Evolutionary conservation across 2,797 vertebrate genomes (phyloP), one percentile per base, ranked within the genome.

Genomic region (Peromyscus eremicus): DNA sequence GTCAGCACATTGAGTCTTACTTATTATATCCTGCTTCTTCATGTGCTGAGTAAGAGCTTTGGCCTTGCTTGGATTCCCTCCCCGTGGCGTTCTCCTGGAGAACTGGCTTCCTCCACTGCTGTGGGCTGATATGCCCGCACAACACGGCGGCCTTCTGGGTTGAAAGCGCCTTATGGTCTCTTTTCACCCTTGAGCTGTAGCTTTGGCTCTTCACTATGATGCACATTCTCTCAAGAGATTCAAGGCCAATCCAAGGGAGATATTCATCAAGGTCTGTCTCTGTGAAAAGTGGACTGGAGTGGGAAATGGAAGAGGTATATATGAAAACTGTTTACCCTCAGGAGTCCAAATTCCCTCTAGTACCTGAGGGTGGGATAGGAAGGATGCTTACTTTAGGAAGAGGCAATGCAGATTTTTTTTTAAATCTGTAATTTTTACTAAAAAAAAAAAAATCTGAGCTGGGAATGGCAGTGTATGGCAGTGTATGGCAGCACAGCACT

Each of bases 1-100:
- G 88, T 96, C 96, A 97, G 95, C 96, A 88, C 8, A 2, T 79
- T 68, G 95, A 89, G 60, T 89, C 92, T 95, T 92, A 46, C 76
- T 87, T 81, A 87, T 87, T 81, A 87, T 71, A 92, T 52, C 93
- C 70, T 0, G 1, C 75, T 95, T 83, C 87, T 70, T 94, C 92
- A 14, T 87, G 92, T 94, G 97, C 97, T 97, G 97, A 98, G 92
- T 97, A 96, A 98, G 95, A 95, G 88, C 49, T 96, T 55, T 90
- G 92, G 91, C 66, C 43, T 79, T 87, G 90, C 89, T 96, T 94
- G 93, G 66, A 94, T 97, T 97, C 94, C 89, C 46, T 96, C 95
- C 92, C 97, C 68, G 91, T 96, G 97, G 98, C 87, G 97, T 92
- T 95, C 25, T 1, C 91, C 90, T 93, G 55, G n/a, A 87, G 81